Evolutionary conservation across 2,888 invertebrate species (phyloP).

Genomic region (Gortyna flavago): DNA sequence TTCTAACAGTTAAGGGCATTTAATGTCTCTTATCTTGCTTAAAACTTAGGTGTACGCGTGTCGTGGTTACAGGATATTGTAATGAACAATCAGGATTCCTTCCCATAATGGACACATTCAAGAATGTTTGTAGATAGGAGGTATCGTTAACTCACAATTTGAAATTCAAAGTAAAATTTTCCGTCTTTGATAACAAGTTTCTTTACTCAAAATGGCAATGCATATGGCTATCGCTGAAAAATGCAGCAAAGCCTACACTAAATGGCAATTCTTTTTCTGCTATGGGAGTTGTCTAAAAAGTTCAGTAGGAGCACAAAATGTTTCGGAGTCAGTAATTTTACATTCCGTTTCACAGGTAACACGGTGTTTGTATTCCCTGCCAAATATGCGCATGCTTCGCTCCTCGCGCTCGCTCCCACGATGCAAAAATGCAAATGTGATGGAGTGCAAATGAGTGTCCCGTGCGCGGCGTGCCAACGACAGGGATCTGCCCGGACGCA

Average conservation of each 20-base stretch:
- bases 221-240: constrained; percentile 24
- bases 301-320: constrained; percentile 29
- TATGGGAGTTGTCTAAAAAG: constrained; percentile 29
- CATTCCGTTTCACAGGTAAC: constrained; percentile 38
- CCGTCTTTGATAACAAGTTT: not conserved
- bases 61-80: constrained; percentile 13
- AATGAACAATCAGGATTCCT: constrained; percentile 34
- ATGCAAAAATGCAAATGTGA: constrained; percentile 78
- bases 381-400: constrained; percentile 64
- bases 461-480: constrained; percentile 72
- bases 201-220: constrained; percentile 28
- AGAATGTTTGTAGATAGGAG: constrained; percentile 21
- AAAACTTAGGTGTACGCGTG: constrained; percentile 21
- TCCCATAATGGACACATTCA: constrained; percentile 1
- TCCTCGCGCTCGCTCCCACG: constrained; percentile 72
- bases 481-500: constrained; percentile 72
- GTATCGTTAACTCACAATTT: constrained; percentile 12
- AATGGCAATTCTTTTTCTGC: constrained; percentile 9
- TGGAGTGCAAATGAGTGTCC: constrained; percentile 76
- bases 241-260: constrained; percentile 1
- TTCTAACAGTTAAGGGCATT: constrained; percentile 30
- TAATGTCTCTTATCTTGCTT: constrained; percentile 51
- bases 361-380: constrained; percentile 57
- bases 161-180: constrained; percentile 35
- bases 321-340: constrained; percentile 30